A percentile compares a stretch with the other conserved stretches of the same genome.
phyloP scores from a whole-genome alignment of 2,113 vertebrate genomes.

The Mesembrinibis cayennensis region DNA sequence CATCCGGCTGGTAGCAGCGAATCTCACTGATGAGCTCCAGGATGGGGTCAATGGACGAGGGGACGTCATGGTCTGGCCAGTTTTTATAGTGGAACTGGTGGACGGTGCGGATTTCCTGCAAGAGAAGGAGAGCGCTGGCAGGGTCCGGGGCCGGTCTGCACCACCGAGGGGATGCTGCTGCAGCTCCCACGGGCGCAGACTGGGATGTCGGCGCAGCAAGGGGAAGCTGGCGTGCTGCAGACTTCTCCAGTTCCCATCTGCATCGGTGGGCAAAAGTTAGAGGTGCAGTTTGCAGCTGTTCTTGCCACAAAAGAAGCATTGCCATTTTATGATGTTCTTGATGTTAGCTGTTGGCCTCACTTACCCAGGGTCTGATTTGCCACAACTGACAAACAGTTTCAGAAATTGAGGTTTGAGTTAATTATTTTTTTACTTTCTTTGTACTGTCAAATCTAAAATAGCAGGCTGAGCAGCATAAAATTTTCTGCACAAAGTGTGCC shows the following conservation, averaged over 20 bases:
- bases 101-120: conserved; percentile 78
- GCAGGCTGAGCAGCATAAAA: background rate
- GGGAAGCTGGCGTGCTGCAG: background rate
- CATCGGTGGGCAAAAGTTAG: no score
- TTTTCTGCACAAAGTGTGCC: background rate
- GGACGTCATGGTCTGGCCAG: conserved; percentile 95
- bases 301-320: background rate
- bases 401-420: background rate
- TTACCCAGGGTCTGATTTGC: background rate
- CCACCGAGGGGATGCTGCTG: fast-evolving
- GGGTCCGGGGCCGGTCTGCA: fast-evolving
- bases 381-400: background rate
- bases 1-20: conserved; percentile 80
- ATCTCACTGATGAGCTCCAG: conserved; percentile 88
- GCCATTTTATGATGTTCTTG: background rate
- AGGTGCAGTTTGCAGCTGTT: background rate
- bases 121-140: background rate
- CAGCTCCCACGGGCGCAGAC: fast-evolving
- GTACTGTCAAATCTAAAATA: background rate
- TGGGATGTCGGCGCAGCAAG: fast-evolving
- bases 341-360: background rate
- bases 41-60: conserved; percentile 87
- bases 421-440: background rate
- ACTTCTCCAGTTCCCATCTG: background rate
- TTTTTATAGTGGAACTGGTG: conserved; percentile 93